Conservation (phyloP, 2,888 invertebrate genomes). For the Meiosimyza decipiens region DNA sequence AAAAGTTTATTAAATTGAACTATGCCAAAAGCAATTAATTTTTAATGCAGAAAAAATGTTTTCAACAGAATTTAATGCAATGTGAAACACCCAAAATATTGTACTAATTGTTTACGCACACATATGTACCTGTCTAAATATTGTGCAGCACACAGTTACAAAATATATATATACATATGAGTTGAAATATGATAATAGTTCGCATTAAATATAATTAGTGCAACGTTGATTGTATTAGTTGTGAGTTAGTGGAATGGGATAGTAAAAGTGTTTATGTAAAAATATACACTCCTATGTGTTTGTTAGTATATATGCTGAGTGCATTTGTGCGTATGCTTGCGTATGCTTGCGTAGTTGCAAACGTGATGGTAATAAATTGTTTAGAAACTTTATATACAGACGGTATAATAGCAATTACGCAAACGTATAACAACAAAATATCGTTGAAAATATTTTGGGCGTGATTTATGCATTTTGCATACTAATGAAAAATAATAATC, state of each 20-base stretch:
- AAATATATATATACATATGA: too few relatives aligned
- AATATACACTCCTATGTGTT: not conserved
- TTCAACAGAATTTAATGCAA: not conserved
- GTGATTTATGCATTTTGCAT: not conserved
- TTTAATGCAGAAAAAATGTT: not conserved
- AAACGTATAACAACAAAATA: too few relatives aligned
- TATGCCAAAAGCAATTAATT: not conserved
- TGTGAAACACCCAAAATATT: not conserved
- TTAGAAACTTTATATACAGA: not conserved
- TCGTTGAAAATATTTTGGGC: too few relatives aligned
- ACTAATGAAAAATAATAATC: not conserved
- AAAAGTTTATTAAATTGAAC: not conserved
- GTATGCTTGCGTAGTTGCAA: not conserved
- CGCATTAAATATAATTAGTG: not conserved
- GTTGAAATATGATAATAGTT: not conserved
- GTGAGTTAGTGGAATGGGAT: not conserved
- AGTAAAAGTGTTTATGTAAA: not conserved
- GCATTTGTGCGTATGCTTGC: not conserved
- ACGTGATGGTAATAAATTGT: constrained; percentile 1
- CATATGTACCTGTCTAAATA: not conserved
- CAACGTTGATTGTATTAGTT: constrained; percentile 4
- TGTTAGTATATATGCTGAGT: not conserved
- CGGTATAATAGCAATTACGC: not conserved
- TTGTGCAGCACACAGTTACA: too few relatives aligned
- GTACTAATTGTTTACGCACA: not conserved